Conservation (phyloP, 2,113 vertebrate genomes). For the Sprattus sprattus region DNA sequence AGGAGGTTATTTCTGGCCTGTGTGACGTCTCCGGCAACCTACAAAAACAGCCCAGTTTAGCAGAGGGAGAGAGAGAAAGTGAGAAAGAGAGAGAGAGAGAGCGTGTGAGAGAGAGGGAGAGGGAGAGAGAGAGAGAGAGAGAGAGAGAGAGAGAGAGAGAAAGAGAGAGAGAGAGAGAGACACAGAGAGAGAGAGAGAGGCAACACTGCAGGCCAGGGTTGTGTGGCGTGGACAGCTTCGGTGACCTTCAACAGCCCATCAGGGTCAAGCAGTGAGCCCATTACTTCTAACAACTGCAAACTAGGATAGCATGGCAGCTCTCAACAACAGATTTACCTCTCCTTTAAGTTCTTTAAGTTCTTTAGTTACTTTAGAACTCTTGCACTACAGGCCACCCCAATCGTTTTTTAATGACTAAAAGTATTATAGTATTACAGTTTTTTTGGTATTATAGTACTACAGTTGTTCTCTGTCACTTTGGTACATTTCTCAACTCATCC, state of each 20-base stretch:
- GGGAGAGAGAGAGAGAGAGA: conserved; percentile 9
- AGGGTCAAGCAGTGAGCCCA: neutral
- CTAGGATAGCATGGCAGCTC: neutral
- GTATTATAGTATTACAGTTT: too few relatives aligned
- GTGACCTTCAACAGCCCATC: neutral
- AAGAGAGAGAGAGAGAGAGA: neutral
- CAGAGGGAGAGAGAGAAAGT: conserved; percentile 1
- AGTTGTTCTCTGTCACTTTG: too few relatives aligned
- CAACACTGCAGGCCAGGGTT: neutral
- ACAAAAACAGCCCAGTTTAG: conserved; percentile 37
- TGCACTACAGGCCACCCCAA: neutral
- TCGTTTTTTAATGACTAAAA: neutral
- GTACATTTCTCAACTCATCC: too few relatives aligned
- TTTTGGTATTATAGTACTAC: too few relatives aligned
- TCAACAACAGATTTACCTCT: neutral
- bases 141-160: conserved; percentile 13
- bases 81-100: conserved; percentile 17
- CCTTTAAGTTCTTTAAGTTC: neutral
- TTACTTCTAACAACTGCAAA: neutral
- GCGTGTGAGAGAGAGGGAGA: neutral
- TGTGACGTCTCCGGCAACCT: conserved; percentile 28
- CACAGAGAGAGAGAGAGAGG: conserved; percentile 20
- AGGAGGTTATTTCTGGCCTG: conserved; percentile 35
- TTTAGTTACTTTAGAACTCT: neutral
- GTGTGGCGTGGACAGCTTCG: neutral